These are phyloP conservation scores for Coremacera marginata DNA, from an alignment of 2,888 invertebrate genomes.

Conservation along the genomic window DNA sequence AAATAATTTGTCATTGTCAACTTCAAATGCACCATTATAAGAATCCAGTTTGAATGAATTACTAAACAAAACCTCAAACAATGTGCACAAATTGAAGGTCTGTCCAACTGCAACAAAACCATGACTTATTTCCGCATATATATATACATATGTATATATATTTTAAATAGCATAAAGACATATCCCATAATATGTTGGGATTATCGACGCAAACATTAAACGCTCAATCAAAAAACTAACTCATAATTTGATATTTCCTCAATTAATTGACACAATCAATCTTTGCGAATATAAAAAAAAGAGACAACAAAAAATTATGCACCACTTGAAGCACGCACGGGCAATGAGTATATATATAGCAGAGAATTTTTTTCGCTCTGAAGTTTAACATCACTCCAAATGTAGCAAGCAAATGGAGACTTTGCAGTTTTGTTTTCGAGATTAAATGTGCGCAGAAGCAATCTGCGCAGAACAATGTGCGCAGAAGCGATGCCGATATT, in stretches of 20 bases:
- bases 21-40: not conserved
- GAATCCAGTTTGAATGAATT: not conserved
- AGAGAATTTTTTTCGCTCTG: too few relatives aligned
- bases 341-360: too few relatives aligned
- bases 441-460: too few relatives aligned
- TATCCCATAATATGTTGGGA: not conserved
- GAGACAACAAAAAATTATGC: not conserved
- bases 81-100: not conserved
- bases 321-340: not conserved
- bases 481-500: too few relatives aligned
- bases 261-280: constrained; percentile 57
- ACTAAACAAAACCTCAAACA: not conserved
- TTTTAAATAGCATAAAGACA: not conserved
- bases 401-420: too few relatives aligned
- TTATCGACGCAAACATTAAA: not conserved
- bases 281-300: not conserved
- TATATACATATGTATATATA: not conserved
- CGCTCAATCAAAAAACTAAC: constrained; percentile 14
- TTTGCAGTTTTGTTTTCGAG: too few relatives aligned
- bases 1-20: constrained; percentile 20
- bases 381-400: too few relatives aligned
- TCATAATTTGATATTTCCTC: constrained; percentile 68
- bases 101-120: not conserved
- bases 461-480: too few relatives aligned
- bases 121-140: constrained; percentile 16